Conservation (phyloP, 2,113 vertebrate species). For the Regulus satrapa region DNA sequence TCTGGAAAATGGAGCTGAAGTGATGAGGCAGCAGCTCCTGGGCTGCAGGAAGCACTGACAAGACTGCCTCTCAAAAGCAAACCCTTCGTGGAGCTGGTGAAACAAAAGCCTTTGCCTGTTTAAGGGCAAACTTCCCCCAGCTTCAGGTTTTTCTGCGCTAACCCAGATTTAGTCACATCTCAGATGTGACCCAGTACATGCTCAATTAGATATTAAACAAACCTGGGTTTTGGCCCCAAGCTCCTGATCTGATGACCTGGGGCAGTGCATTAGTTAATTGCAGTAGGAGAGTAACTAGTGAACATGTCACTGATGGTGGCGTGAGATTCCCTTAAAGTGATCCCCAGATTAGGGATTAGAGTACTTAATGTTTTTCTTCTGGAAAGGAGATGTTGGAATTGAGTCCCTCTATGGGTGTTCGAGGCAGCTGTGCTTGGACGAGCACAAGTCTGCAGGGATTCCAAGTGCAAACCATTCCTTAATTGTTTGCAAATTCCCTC, state of each 20-base stretch:
- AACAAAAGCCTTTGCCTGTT: constrained; percentile 28
- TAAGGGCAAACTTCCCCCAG: neutral
- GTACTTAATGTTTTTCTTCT: constrained; percentile 21
- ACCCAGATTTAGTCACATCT: neutral
- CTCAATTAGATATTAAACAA: neutral
- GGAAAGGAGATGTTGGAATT: neutral
- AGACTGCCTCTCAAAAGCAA: neutral
- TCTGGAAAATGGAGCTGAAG: neutral
- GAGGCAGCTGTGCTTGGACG: neutral
- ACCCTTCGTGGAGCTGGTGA: neutral
- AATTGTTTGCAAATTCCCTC: constrained; percentile 50
- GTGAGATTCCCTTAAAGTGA: constrained; percentile 41
- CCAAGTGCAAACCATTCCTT: constrained; percentile 31
- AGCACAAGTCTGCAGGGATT: neutral
- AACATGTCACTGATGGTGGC: neutral
- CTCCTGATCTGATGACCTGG: neutral
- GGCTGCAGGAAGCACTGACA: neutral
- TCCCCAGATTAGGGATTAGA: constrained; percentile 48
- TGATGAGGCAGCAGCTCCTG: neutral
- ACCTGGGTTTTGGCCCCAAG: neutral
- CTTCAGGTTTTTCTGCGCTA: neutral
- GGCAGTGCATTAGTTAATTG: neutral
- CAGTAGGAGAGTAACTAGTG: neutral
- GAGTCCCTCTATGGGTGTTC: neutral
- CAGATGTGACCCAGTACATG: neutral